A percentile compares a stretch with the other conserved stretches of the same genome.
Conservation (phyloP, 1,140 invertebrate genomes). For the Cydia amplana region DNA sequence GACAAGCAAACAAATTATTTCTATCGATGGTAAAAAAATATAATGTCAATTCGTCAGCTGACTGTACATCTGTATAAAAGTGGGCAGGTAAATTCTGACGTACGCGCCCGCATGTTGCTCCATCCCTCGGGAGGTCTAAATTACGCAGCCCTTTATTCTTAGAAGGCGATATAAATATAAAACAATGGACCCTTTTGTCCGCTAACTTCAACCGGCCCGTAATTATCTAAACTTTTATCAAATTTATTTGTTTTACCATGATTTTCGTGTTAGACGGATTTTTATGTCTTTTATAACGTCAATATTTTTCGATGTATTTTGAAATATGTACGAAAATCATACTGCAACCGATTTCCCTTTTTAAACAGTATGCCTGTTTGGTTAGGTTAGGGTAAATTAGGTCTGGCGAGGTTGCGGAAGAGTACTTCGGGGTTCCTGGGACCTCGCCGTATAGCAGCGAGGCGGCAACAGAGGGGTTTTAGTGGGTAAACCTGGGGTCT, state of each 20-base stretch:
- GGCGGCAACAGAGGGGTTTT: too few species aligned
- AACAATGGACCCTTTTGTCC: constrained; percentile 48
- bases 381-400: too few species aligned
- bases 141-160: constrained; percentile 46
- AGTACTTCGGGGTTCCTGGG: too few species aligned
- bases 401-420: too few species aligned
- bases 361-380: too few species aligned
- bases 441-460: too few species aligned
- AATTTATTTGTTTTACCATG: constrained; percentile 28
- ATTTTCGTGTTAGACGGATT: background rate
- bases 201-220: constrained; percentile 46
- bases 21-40: too few species aligned
- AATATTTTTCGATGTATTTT: background rate
- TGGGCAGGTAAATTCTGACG: constrained; percentile 40
- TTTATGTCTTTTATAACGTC: background rate
- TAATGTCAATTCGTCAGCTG: constrained; percentile 9
- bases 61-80: constrained; percentile 33
- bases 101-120: constrained; percentile 38
- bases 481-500: too few species aligned
- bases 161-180: constrained; percentile 51
- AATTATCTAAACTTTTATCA: constrained; percentile 44
- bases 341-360: too few species aligned
- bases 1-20: too few species aligned
- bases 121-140: constrained; percentile 40
- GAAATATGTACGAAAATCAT: too few species aligned